phyloP scores from a whole-genome alignment of 2,113 vertebrate genomes.

The Cynocephalus volans region DNA sequence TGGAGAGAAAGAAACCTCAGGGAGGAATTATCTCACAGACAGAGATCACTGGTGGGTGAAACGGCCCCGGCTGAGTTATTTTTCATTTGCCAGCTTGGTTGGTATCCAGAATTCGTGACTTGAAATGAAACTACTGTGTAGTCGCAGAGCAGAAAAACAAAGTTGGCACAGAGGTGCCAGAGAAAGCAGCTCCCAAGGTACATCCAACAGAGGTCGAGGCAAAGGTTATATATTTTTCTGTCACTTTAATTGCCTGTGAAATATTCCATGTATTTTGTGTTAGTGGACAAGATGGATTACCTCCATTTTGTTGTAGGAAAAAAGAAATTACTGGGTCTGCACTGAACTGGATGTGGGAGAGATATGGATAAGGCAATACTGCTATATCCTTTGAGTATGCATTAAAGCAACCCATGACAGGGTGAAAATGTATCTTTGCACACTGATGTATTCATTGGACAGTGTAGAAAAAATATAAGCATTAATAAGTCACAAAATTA shows the following conservation, averaged over 20 bases:
- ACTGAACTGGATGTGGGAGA: background rate
- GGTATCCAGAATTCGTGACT: conserved; percentile 60
- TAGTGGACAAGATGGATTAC: conserved; percentile 62
- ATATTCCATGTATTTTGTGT: conserved; percentile 69
- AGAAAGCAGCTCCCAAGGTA: background rate
- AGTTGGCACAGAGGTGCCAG: conserved; percentile 12
- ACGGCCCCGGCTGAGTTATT: conserved; percentile 59
- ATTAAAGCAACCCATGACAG: conserved; percentile 6
- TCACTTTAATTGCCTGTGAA: conserved; percentile 53
- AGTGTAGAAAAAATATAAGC: background rate
- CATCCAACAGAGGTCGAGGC: background rate
- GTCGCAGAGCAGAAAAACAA: background rate
- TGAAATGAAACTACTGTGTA: background rate
- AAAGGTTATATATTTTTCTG: conserved; percentile 52
- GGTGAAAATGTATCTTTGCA: background rate
- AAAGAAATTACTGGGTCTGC: background rate
- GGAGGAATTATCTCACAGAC: conserved; percentile 68
- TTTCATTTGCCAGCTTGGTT: conserved; percentile 65
- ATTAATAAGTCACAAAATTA: background rate
- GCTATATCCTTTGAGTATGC: background rate
- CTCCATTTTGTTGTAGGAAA: background rate
- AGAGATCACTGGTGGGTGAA: conserved; percentile 78
- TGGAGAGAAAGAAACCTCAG: conserved; percentile 57
- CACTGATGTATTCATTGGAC: background rate
- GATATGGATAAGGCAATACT: background rate